These are phyloP conservation scores for Microchirus variegatus DNA, from an alignment of 2,797 vertebrate species.

Conservation along the genomic window DNA sequence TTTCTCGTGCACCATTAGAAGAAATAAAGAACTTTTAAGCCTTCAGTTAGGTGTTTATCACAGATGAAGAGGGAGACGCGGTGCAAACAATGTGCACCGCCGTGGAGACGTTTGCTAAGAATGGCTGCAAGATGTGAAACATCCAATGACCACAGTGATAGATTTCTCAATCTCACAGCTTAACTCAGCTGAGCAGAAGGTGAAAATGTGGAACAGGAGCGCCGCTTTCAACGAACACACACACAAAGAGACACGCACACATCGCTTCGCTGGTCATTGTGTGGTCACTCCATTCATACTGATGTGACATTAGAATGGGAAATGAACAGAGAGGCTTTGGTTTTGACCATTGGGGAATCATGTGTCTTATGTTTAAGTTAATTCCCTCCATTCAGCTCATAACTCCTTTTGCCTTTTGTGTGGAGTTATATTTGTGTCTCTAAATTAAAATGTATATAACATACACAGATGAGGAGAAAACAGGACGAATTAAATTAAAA, in stretches of 20 bases:
- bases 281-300: conserved; percentile 40
- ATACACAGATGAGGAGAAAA: no score
- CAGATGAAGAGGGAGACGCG: conserved; percentile 14
- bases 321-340: conserved; percentile 23
- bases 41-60: conserved; percentile 18
- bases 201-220: conserved; percentile 59
- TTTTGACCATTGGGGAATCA: conserved; percentile 68
- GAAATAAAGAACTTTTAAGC: conserved; percentile 30
- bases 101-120: conserved; percentile 73
- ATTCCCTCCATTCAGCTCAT: conserved; percentile 52
- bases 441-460: neutral
- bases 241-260: conserved; percentile 3
- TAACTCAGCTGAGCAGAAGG: conserved; percentile 77
- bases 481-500: no score
- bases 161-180: conserved; percentile 85
- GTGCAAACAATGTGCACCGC: conserved; percentile 25
- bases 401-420: conserved; percentile 19
- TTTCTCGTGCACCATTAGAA: conserved; percentile 15
- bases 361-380: conserved; percentile 21
- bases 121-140: conserved; percentile 82
- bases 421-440: conserved; percentile 9
- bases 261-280: conserved; percentile 19
- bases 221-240: conserved; percentile 21
- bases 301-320: conserved; percentile 26
- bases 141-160: conserved; percentile 78